Conservation (phyloP, 2,113 vertebrate species). For the Pteropus alecto region DNA sequence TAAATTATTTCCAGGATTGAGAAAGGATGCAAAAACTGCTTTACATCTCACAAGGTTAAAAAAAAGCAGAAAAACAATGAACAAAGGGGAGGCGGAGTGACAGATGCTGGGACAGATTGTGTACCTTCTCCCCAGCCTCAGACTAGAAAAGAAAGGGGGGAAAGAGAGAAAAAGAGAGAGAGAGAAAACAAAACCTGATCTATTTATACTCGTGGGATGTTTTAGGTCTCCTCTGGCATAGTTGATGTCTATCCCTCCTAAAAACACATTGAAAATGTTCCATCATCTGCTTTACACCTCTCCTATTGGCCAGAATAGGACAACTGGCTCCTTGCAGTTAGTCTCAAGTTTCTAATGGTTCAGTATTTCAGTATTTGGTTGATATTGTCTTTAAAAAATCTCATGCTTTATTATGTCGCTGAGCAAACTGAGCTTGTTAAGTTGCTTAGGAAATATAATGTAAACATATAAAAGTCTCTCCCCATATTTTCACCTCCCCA, state of each 20-base stretch:
- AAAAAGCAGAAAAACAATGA: conserved; percentile 57
- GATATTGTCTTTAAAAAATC: neutral
- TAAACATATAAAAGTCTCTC: neutral
- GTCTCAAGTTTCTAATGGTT: neutral
- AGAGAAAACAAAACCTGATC: neutral
- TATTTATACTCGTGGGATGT: neutral
- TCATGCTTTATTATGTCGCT: neutral
- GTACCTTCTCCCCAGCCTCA: conserved; percentile 25
- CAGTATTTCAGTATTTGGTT: neutral
- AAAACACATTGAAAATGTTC: neutral
- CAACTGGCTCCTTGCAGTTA: neutral
- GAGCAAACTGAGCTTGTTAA: neutral
- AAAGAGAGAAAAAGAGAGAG: neutral
- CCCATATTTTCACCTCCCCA: neutral
- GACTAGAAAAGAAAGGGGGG: neutral
- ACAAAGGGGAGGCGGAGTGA: conserved; percentile 17
- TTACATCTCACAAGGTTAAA: conserved; percentile 14
- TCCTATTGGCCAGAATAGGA: neutral
- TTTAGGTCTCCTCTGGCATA: neutral
- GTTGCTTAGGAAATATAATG: neutral
- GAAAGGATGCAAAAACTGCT: neutral
- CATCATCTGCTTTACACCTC: neutral
- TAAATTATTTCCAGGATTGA: neutral
- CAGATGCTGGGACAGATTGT: conserved; percentile 58
- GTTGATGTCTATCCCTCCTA: neutral